Evolutionary conservation across 2,113 vertebrate genomes (phyloP).

Genomic region (Muntiacus reevesi): DNA sequence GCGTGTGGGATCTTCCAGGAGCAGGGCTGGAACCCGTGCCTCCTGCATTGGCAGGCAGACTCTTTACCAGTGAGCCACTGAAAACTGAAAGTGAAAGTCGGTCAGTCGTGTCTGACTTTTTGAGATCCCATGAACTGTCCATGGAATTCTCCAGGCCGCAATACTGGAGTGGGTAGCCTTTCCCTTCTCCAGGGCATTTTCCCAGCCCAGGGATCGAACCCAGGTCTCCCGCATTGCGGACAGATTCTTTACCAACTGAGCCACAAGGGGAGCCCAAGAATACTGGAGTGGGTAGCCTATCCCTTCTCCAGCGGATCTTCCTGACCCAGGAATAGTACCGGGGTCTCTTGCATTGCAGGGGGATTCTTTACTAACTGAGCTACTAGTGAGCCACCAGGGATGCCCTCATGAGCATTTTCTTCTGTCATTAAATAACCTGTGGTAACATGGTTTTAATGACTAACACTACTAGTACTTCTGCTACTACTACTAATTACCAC

Average conservation of each 20-base stretch:
- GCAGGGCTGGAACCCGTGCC: not conserved
- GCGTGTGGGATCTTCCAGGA: not conserved
- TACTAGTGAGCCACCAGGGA: not conserved
- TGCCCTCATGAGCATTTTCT: not conserved
- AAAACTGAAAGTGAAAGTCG: not conserved
- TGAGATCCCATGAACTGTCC: not conserved
- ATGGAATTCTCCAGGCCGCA: not conserved
- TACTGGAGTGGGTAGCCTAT: not conserved
- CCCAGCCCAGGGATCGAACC: not conserved
- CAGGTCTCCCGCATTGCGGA: not conserved
- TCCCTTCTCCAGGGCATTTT: not conserved
- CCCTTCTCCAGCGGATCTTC: not conserved
- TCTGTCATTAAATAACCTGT: not conserved
- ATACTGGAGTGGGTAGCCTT: not conserved
- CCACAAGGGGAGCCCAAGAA: not conserved
- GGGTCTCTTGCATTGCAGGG: not conserved
- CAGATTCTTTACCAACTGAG: not conserved
- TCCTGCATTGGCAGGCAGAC: not conserved
- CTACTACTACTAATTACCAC: not conserved
- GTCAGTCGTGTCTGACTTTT: not conserved
- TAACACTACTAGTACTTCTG: not conserved
- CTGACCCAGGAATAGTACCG: not conserved
- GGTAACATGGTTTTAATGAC: not conserved
- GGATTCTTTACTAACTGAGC: not conserved
- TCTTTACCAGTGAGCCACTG: not conserved